Percentiles rank a stretch among this genome's conserved stretches.
Conservation (phyloP, 2,113 vertebrate species). For the Clarias gariepinus region DNA sequence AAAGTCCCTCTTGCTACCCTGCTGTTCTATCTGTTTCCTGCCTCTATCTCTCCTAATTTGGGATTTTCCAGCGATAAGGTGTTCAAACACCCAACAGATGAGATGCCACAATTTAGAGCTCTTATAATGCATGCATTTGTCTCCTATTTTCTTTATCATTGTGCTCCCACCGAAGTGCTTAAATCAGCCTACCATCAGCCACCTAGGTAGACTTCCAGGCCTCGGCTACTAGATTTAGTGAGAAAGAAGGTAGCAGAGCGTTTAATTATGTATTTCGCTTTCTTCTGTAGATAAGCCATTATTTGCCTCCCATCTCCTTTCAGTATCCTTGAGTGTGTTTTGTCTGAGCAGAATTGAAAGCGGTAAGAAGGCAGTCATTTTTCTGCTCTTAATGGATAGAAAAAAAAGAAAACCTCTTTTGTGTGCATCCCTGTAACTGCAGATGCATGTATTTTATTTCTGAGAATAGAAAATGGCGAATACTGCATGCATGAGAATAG, state of each 20-base stretch:
- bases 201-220: background rate
- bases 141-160: slow-evolving; percentile 66
- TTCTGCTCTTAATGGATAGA: slow-evolving; percentile 2
- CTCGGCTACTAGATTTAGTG: slow-evolving; percentile 66
- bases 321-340: slow-evolving; percentile 65
- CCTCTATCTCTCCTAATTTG: slow-evolving; percentile 70
- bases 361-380: slow-evolving; percentile 39
- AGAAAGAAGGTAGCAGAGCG: slow-evolving; percentile 47
- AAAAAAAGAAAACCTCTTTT: background rate
- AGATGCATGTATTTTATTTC: background rate
- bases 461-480: background rate
- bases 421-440: background rate
- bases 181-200: slow-evolving; percentile 68
- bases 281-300: slow-evolving; percentile 69
- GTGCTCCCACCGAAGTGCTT: slow-evolving; percentile 63
- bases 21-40: no score
- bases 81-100: slow-evolving; percentile 71
- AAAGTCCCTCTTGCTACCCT: slow-evolving; percentile 71
- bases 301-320: slow-evolving; percentile 62
- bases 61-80: slow-evolving; percentile 73
- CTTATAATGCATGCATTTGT: slow-evolving; percentile 63
- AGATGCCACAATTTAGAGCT: slow-evolving; percentile 72
- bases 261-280: slow-evolving; percentile 66
- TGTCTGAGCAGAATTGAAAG: slow-evolving; percentile 56
- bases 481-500: background rate